Evolutionary conservation across 2,113 vertebrate genomes (phyloP).

Genomic region (Collichthys lucidus): DNA sequence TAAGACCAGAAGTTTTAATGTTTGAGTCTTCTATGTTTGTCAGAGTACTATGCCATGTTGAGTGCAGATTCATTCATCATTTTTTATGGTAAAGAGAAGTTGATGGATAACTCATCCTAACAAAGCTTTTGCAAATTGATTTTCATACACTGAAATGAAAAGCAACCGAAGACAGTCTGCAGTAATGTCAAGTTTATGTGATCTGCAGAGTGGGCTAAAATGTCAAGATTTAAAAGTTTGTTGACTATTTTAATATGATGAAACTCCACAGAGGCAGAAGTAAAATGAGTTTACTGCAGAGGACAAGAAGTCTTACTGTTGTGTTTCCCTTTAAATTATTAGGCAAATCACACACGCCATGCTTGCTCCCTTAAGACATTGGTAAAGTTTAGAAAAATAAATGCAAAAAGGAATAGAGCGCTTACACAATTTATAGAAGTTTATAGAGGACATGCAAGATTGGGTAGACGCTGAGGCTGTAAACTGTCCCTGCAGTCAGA

Average conservation of each 20-base stretch:
- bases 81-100: no score
- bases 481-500: constrained; percentile 34
- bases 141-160: neutral
- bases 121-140: constrained; percentile 6
- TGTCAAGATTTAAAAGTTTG: neutral
- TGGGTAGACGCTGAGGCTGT: neutral
- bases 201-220: neutral
- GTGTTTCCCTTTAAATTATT: neutral
- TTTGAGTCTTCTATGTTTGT: neutral
- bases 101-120: neutral
- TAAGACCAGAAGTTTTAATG: no score
- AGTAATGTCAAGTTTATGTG: neutral
- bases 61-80: neutral
- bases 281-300: neutral
- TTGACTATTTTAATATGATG: constrained; percentile 1
- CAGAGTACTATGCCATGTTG: neutral
- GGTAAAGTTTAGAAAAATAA: neutral
- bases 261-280: neutral
- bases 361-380: neutral
- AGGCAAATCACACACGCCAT: neutral
- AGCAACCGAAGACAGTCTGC: neutral
- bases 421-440: neutral
- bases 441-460: neutral
- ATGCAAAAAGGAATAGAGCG: neutral
- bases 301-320: neutral